Conservation (phyloP, 2,113 vertebrate genomes). For the Psephotus haematonotus region DNA sequence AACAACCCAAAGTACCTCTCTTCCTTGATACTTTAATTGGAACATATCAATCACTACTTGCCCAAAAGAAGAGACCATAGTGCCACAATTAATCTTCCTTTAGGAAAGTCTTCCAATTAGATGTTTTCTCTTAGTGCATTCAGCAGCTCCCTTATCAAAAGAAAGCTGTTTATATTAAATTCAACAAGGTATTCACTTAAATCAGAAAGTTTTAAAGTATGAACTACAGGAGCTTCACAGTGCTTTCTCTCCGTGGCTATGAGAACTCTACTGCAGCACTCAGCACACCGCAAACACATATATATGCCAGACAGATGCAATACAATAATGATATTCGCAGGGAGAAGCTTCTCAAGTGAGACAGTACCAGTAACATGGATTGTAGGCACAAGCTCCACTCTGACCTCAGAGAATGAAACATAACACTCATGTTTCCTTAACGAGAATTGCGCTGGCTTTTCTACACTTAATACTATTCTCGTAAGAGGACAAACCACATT, state of each 20-base stretch:
- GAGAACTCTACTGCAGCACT: background rate
- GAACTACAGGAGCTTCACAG: background rate
- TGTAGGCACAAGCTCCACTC: background rate
- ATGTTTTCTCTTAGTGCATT: background rate
- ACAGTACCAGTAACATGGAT: background rate
- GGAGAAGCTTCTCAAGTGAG: background rate
- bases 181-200: background rate
- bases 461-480: rapidly evolving
- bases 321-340: rapidly evolving
- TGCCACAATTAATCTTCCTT: background rate
- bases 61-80: background rate
- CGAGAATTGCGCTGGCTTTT: background rate
- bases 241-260: background rate
- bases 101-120: background rate
- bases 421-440: background rate
- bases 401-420: background rate
- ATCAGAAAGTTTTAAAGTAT: background rate
- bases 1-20: background rate
- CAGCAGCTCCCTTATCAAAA: background rate
- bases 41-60: background rate
- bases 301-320: background rate
- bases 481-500: rapidly evolving
- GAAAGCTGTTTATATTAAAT: background rate
- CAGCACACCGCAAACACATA: background rate
- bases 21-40: background rate